Evolutionary conservation across 2,888 invertebrate genomes (phyloP).

Genomic region (Trichopoda pennipes): DNA sequence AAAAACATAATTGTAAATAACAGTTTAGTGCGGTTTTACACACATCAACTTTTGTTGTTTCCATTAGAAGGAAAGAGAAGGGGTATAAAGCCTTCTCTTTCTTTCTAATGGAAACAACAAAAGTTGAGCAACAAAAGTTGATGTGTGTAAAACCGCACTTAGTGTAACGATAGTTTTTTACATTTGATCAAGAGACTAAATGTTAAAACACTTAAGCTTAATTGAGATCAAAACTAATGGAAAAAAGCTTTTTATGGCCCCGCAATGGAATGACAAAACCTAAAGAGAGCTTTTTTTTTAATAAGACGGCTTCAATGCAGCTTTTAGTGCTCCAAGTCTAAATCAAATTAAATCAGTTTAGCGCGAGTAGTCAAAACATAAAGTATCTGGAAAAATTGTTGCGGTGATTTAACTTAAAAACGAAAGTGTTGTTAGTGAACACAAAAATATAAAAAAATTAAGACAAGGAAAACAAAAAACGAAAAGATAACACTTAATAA

Average conservation of each 20-base stretch:
- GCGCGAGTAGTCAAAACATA: conserved; percentile 54
- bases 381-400: conserved; percentile 17
- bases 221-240: conserved; percentile 12
- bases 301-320: conserved; percentile 27
- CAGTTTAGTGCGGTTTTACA: too few relatives aligned
- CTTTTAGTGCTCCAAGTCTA: conserved; percentile 45
- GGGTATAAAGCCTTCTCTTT: too few relatives aligned
- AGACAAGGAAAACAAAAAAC: conserved; percentile 16
- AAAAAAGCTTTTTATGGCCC: conserved; percentile 16
- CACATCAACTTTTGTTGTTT: too few relatives aligned
- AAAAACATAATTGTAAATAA: too few relatives aligned
- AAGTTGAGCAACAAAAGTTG: too few relatives aligned
- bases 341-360: conserved; percentile 48
- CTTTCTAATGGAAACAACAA: too few relatives aligned
- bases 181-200: conserved; percentile 5
- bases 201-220: conserved; percentile 6
- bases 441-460: not conserved
- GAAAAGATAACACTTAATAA: conserved; percentile 48
- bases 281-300: conserved; percentile 1
- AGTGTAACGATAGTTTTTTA: too few relatives aligned
- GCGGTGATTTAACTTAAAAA: conserved; percentile 31
- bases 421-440: conserved; percentile 20
- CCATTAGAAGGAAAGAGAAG: too few relatives aligned
- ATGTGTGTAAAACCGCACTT: too few relatives aligned
- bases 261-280: conserved; percentile 11